These are phyloP conservation scores for Caenorhabditis doughertyi DNA, from an alignment of 2,888 invertebrate species.

Conservation along the genomic window DNA sequence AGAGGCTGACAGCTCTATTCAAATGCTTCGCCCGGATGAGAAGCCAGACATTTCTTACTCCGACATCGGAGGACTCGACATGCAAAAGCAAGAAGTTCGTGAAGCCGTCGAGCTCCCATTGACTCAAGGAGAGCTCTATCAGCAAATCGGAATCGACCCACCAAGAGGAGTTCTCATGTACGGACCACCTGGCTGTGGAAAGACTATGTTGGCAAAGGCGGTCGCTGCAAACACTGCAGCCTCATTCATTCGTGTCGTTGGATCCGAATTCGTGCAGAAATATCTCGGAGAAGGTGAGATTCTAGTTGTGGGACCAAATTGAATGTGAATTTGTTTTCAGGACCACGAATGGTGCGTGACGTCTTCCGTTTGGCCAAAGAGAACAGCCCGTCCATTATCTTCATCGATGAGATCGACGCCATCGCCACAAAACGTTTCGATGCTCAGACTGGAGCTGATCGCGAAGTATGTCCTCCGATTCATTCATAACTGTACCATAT, in stretches of 20 bases:
- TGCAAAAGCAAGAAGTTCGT: constrained; percentile 98
- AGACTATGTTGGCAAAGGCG: constrained; percentile 97
- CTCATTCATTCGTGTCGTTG: constrained; percentile 98
- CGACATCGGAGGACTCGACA: constrained; percentile 99
- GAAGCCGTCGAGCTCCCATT: constrained; percentile 98
- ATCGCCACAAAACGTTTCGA: constrained; percentile 94
- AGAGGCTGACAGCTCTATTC: constrained; percentile 98
- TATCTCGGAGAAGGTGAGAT: constrained; percentile 92
- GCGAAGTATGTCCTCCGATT: constrained; percentile 61
- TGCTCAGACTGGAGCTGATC: constrained; percentile 83
- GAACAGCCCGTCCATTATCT: constrained; percentile 99
- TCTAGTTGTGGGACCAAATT: neutral
- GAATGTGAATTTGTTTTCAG: constrained; percentile 48
- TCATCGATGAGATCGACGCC: constrained; percentile 99
- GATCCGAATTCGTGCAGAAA: constrained; percentile 99
- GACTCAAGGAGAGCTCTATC: constrained; percentile 98
- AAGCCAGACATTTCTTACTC: constrained; percentile 95
- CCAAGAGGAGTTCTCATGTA: constrained; percentile 98
- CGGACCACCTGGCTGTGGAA: constrained; percentile 99
- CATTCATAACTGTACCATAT: neutral
- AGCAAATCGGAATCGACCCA: constrained; percentile 97
- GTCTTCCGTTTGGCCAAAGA: constrained; percentile 99
- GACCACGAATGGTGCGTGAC: constrained; percentile 98
- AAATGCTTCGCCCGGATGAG: constrained; percentile 91
- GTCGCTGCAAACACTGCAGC: constrained; percentile 86